A percentile compares a stretch with the other conserved stretches of the same genome.
Conservation (phyloP, 2,113 vertebrate species). For the Prunella himalayana region DNA sequence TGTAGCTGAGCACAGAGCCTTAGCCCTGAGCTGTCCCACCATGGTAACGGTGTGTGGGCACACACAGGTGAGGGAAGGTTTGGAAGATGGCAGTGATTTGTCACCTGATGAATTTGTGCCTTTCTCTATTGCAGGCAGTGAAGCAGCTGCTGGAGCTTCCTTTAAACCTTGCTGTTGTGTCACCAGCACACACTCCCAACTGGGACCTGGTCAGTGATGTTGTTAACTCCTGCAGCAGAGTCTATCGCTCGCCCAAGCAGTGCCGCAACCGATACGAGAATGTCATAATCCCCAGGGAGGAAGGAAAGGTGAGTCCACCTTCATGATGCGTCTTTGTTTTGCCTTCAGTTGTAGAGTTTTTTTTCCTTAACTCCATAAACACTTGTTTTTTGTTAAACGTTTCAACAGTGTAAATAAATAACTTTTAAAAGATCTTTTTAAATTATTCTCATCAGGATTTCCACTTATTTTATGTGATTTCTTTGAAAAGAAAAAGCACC, state of each 20-base stretch:
- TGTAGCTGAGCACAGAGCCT: not conserved
- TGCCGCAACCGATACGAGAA: constrained; percentile 92
- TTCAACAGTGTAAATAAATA: constrained; percentile 54
- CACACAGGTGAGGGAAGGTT: not conserved
- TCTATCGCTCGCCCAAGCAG: constrained; percentile 92
- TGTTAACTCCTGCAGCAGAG: constrained; percentile 91
- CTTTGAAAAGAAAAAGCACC: constrained; percentile 64
- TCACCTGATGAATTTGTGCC: not conserved
- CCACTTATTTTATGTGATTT: constrained; percentile 64
- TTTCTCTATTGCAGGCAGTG: constrained; percentile 75
- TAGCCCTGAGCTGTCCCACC: not conserved
- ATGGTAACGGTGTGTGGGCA: not conserved
- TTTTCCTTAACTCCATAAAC: constrained; percentile 41
- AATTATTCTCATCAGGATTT: constrained; percentile 58
- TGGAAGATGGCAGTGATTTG: not conserved
- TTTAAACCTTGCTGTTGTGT: constrained; percentile 87
- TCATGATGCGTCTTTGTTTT: not conserved
- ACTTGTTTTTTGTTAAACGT: constrained; percentile 38
- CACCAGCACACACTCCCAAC: constrained; percentile 92
- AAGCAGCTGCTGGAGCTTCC: constrained; percentile 92
- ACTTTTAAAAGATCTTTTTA: constrained; percentile 13
- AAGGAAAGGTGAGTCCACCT: constrained; percentile 83
- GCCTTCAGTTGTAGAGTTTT: constrained; percentile 3
- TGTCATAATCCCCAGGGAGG: constrained; percentile 90
- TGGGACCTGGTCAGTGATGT: constrained; percentile 95